phyloP scores from a whole-genome alignment of 2,888 invertebrate species.

The Endomychus coccineus region DNA sequence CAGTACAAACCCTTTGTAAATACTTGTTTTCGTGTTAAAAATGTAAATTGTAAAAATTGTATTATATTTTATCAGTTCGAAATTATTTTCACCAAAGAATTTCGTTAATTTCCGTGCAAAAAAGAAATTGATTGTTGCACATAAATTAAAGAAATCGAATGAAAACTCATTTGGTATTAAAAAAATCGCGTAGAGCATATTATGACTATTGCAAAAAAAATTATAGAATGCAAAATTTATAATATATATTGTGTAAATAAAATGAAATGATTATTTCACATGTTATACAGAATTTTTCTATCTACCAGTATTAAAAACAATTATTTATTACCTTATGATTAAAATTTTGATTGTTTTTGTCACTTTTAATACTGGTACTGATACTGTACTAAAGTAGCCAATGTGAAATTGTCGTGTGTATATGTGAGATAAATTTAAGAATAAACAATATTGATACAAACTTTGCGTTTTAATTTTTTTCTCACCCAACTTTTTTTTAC shows the following conservation, averaged over 20 bases:
- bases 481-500: too few relatives aligned
- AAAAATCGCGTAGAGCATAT: constrained; percentile 6
- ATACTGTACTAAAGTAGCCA: constrained; percentile 29
- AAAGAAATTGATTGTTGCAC: too few relatives aligned
- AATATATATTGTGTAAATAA: constrained; percentile 15
- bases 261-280: constrained; percentile 13
- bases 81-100: constrained; percentile 20
- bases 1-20: constrained; percentile 17
- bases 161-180: constrained; percentile 4
- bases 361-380: constrained; percentile 10
- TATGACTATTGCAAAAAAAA: too few relatives aligned
- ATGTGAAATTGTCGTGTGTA: constrained; percentile 42
- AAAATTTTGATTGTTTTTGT: neutral
- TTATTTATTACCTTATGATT: constrained; percentile 11
- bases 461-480: too few relatives aligned
- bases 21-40: constrained; percentile 16
- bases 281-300: constrained; percentile 7
- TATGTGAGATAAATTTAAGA: constrained; percentile 41
- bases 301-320: constrained; percentile 12
- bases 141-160: constrained; percentile 1
- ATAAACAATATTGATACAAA: constrained; percentile 41
- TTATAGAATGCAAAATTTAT: too few relatives aligned
- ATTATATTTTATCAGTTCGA: constrained; percentile 12
- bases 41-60: constrained; percentile 16
- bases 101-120: constrained; percentile 18